Evolutionary conservation across 2,797 vertebrate species (phyloP).

Genomic region (Dermochelys coriacea): DNA sequence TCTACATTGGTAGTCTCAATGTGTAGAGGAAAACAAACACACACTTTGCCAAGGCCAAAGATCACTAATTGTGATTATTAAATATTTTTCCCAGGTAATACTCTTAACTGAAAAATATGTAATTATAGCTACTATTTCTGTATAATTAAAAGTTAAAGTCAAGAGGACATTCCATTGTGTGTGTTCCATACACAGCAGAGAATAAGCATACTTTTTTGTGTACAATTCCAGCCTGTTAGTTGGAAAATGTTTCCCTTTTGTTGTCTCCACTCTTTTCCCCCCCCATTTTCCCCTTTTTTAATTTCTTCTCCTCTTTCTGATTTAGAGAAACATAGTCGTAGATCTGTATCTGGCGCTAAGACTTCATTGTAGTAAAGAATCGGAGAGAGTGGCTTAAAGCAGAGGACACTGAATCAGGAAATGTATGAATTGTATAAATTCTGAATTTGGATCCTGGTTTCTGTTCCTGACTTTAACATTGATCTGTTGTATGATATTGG

Average conservation of each 20-base stretch:
- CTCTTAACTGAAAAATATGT: conserved; percentile 43
- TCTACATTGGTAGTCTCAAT: neutral
- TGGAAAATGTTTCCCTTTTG: neutral
- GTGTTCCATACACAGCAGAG: conserved; percentile 23
- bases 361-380: neutral
- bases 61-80: conserved; percentile 42
- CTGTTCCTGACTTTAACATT: neutral
- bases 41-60: conserved; percentile 32
- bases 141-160: conserved; percentile 22
- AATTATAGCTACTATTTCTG: neutral
- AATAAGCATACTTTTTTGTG: neutral
- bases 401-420: neutral
- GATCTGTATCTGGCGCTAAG: neutral
- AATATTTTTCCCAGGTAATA: conserved; percentile 31
- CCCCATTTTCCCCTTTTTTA: neutral
- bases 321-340: neutral
- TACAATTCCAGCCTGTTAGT: neutral
- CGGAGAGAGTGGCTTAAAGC: neutral
- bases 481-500: neutral
- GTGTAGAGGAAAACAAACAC: conserved; percentile 30
- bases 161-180: neutral
- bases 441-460: neutral
- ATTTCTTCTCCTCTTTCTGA: neutral
- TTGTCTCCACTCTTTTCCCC: neutral
- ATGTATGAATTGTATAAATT: neutral